Base-by-base conservation (phyloP, 2,113 vertebrate genomes). In the Dendrocopos noguchii region DNA sequence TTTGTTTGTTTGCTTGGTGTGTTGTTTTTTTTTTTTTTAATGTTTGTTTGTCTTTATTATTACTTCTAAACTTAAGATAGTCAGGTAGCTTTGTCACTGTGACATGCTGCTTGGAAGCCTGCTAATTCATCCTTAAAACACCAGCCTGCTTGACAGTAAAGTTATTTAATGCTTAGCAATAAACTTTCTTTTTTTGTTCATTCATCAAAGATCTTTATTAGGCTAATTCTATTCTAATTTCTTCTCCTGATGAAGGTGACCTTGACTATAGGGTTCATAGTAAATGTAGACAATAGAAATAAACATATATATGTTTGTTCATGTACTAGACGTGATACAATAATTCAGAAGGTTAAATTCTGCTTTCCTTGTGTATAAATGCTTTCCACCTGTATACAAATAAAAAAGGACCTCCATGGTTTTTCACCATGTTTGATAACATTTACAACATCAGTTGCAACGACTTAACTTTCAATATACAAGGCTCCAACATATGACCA, bases 251-350 rank as follows among this genome's bases (percentile, higher is more conserved):
- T 56, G 39, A 79, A 81, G n/a, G 15, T 74, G 25, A 88, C 52
- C 13, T 89, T 67, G 33, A 6, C 5, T 55, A 63, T 31, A 28
- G 4, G 34, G 14, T 24, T 72, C 70, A 52, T 6, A 73, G 16
- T 34, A 44, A 29, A 8, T 60, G 5, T 22, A 63, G 14, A 22
- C 9, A 73, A 67, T 5, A 73, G 4, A 90, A 90, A 34, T 63
- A 67, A 85, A 4, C 15, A 59, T 9, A 14, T 1, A 1, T 8
- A 1, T 15, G 24, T 65, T 68, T 3, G 2, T 36, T 17, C 2
- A 8, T 27, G 7, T 33, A 57, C 39, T 27, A 75, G 25, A 25
- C 53, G n/a, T 4, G 27, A 25, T 53, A 59, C 6, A 80, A 4
- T 34, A 70, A 19, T 17, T 52, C 16, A 53, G 19, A 55, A 36